Conservation (phyloP, 2,113 vertebrate species). For the Sinosuthora webbiana region DNA sequence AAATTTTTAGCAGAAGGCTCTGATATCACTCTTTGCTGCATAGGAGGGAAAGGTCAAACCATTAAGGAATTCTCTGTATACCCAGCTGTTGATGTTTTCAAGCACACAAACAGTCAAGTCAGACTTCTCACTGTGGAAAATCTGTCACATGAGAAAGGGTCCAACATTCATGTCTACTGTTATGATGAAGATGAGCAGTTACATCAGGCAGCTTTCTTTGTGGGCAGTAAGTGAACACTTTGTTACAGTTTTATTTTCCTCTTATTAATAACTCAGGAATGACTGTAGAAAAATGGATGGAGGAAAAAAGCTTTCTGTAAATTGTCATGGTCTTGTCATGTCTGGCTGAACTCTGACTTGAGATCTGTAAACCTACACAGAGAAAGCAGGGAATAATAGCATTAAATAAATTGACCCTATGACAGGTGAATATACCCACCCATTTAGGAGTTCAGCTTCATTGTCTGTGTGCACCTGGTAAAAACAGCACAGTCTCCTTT, state of each 20-base stretch:
- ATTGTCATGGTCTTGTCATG: not conserved
- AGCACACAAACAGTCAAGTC: not conserved
- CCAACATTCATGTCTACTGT: constrained; percentile 42
- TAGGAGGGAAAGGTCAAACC: not conserved
- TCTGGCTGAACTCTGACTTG: not conserved
- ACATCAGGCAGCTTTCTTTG: not conserved
- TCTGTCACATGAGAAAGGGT: not conserved
- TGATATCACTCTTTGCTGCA: constrained; percentile 64
- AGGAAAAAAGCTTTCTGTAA: not conserved
- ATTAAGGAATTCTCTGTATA: not conserved
- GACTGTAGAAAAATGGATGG: not conserved
- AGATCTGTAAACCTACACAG: not conserved
- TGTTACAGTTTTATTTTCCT: not conserved
- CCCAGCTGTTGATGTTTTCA: not conserved
- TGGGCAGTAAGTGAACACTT: constrained; percentile 70
- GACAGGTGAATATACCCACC: not conserved
- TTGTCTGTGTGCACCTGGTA: not conserved
- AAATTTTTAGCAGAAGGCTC: constrained; percentile 67
- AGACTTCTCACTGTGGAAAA: constrained; percentile 11
- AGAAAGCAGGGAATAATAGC: not conserved
- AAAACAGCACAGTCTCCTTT: not conserved
- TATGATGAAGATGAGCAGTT: accelerated
- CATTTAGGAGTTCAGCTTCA: not conserved
- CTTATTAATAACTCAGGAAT: not conserved
- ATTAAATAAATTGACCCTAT: not conserved